A percentile compares a stretch with the other conserved stretches of the same genome.
Conservation (phyloP, 1,140 invertebrate species). For the Conus betulinus region DNA sequence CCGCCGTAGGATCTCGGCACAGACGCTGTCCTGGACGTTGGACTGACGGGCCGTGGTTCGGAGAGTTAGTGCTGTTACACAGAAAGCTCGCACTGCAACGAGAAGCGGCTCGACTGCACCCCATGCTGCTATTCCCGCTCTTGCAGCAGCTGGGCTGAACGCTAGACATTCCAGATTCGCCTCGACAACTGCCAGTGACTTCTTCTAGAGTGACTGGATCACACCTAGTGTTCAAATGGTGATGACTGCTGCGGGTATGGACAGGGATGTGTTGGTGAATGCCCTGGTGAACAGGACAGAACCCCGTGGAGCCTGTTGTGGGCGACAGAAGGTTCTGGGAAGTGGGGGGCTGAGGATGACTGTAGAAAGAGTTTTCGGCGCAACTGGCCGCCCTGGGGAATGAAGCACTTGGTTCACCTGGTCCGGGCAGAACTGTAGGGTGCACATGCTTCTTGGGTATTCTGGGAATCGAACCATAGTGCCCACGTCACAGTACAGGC, state of each 20-base stretch:
- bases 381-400: background rate
- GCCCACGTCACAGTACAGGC: slow-evolving; percentile 23
- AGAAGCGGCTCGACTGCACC: no score
- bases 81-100: no score
- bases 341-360: background rate
- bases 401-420: background rate
- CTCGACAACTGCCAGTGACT: background rate
- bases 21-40: no score
- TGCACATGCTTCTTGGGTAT: background rate
- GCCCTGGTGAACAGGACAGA: background rate
- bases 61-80: no score
- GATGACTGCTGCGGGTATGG: background rate
- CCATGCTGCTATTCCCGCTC: no score
- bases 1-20: no score
- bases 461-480: slow-evolving; percentile 20
- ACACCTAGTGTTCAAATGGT: background rate
- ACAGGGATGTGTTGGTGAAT: background rate
- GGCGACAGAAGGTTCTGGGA: background rate
- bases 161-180: no score
- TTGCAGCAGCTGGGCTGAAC: no score
- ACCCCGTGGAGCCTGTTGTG: background rate
- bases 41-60: background rate
- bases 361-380: background rate
- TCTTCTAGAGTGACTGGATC: background rate
- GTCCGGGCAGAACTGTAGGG: background rate